Evolutionary conservation across 2,113 vertebrate genomes (phyloP).

Genomic region (Phaethornis superciliosus): DNA sequence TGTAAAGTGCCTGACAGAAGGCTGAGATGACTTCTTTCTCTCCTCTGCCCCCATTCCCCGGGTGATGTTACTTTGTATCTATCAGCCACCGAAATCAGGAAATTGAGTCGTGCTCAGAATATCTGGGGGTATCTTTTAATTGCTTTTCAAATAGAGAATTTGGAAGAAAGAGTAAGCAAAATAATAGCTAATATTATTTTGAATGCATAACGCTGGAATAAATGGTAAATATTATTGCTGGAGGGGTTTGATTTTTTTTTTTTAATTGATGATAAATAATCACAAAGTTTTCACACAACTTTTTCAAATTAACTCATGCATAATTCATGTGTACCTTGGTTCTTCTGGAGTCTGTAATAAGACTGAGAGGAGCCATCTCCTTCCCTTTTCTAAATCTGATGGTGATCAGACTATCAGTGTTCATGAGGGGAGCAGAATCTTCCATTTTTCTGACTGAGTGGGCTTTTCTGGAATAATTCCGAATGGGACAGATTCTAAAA

Average conservation of each 20-base stretch:
- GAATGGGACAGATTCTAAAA: background rate
- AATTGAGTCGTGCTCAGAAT: background rate
- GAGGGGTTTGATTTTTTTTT: background rate
- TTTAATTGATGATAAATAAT: background rate
- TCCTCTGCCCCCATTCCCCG: background rate
- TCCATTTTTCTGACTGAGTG: background rate
- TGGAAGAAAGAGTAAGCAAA: constrained; percentile 11
- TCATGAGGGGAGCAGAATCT: accelerated
- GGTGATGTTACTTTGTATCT: background rate
- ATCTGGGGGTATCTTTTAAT: constrained; percentile 31
- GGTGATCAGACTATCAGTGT: background rate
- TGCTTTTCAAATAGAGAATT: constrained; percentile 33
- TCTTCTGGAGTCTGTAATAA: background rate
- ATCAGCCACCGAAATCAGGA: constrained; percentile 20
- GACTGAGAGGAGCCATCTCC: background rate
- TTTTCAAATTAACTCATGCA: background rate
- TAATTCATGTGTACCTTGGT: background rate
- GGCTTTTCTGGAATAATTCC: background rate
- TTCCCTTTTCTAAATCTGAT: background rate
- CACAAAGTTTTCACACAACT: background rate
- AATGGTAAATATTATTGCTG: background rate
- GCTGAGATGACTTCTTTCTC: constrained; percentile 22
- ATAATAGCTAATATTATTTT: background rate
- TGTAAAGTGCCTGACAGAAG: constrained; percentile 37
- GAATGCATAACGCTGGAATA: background rate